Percentiles rank a stretch among this genome's conserved stretches.
These are phyloP conservation scores for Macrotus californicus DNA, from an alignment of 2,113 vertebrate genomes.

Conservation along the genomic window DNA sequence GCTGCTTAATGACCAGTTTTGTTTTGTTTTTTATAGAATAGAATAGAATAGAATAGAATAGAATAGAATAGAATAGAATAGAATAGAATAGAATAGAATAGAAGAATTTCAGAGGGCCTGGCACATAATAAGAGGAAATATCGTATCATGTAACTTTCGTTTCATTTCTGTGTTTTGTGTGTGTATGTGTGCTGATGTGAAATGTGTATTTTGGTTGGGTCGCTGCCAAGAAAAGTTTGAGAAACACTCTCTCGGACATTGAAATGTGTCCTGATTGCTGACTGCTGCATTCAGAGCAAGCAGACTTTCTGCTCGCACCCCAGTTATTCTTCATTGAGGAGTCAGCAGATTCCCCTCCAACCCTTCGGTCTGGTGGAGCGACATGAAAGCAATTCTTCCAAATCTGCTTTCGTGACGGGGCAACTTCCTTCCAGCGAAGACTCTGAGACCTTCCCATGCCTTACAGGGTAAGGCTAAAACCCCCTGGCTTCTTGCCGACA, in stretches of 20 bases:
- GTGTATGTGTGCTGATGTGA: background rate
- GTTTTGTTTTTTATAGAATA: background rate
- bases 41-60: background rate
- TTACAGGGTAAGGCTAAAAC: background rate
- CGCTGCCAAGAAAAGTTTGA: background rate
- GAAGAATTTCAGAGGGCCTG: background rate
- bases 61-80: background rate
- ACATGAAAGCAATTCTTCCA: background rate
- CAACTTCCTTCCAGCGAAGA: background rate
- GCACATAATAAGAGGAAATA: background rate
- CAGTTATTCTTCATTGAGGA: background rate
- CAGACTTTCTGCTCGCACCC: background rate
- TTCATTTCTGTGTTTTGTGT: background rate
- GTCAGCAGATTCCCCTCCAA: no score
- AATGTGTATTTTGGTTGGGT: background rate
- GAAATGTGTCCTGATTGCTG: background rate
- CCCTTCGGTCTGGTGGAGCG: background rate
- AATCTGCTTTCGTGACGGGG: background rate
- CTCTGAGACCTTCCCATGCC: fast-evolving
- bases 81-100: background rate
- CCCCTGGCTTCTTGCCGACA: background rate
- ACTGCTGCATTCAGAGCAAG: background rate
- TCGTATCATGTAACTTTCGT: background rate
- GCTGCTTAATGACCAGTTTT: background rate
- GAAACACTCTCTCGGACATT: background rate